Evolutionary conservation across 2,113 vertebrate genomes (phyloP), one percentile per base, ranked within the genome.

Genomic region (Astatoreochromis straeleni): DNA sequence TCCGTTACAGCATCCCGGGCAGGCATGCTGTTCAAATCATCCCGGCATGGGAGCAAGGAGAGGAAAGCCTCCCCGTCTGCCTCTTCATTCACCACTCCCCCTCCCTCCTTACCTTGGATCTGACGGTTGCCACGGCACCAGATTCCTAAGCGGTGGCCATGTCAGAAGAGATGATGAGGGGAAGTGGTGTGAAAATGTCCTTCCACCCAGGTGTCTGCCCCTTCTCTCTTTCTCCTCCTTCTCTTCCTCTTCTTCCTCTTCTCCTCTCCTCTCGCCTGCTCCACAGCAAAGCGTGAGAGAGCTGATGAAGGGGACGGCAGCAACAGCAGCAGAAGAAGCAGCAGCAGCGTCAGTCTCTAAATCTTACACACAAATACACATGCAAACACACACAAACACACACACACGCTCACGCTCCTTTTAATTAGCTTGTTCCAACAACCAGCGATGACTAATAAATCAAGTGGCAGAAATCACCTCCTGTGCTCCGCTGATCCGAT

Each of bases 71-170:
- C 47, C 82, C 73, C 19, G 65, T 54, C 79, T 81, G 5, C 79
- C 80, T 87, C 82, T 87, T 42, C 63, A 49, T 78, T 54, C 91
- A 29, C 75, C 81, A 65, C 3, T 58, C 26, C 45, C 84, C 81
- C 12, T 83, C 58, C 82, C 42, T 79, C 57, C 90, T 89, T 82
- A 93, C 94, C 93, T 94, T 81, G 14, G 89, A 84, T 90, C 90
- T 88, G 92, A 78, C 47, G 57, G 90, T 93, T 93, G 93, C 93
- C 73, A 86, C 88, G 88, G 91, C 85, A 85, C 89, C 90, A 79
- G 94, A 92, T 90, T 95, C 94, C 94, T 96, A 96, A 89, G 93
- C 93, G 55, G 88, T 95, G 88, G 92, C 89, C 96, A 96, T 96
- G 91, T 89, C 91, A 63, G 87, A 84, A 83, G 47, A 83, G 85